Percentiles rank a stretch among this genome's conserved stretches.
phyloP scores from a whole-genome alignment of 2,113 vertebrate genomes.

The Falcunculus frontatus region DNA sequence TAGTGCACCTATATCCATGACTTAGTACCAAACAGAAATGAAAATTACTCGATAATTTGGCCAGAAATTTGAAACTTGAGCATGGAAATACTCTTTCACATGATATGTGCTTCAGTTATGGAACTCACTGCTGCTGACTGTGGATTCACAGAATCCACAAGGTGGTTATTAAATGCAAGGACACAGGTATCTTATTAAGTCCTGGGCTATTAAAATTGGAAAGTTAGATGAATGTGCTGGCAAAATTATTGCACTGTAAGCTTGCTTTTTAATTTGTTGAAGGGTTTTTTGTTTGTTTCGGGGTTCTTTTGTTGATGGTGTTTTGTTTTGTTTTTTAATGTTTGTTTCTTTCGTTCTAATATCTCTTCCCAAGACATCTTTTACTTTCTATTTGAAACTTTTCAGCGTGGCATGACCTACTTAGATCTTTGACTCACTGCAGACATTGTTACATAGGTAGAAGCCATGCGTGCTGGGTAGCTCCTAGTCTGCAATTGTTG shows the following conservation, averaged over 20 bases:
- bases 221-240: background rate
- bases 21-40: background rate
- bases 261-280: background rate
- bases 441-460: background rate
- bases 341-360: background rate
- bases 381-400: background rate
- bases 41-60: background rate
- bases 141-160: background rate
- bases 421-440: background rate
- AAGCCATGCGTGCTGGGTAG: background rate
- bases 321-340: background rate
- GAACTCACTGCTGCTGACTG: background rate
- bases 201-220: background rate
- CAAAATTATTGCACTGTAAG: background rate
- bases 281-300: accelerated
- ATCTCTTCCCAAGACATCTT: background rate
- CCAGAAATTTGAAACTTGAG: background rate
- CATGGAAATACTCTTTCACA: background rate
- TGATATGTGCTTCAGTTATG: background rate
- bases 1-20: background rate
- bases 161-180: background rate
- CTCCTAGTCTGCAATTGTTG: background rate
- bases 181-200: background rate
- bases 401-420: background rate
- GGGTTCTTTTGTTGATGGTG: too few relatives aligned